Percentiles rank a stretch among this genome's conserved stretches.
These are phyloP conservation scores for Ochlodes sylvanus DNA, from an alignment of 2,888 invertebrate genomes.

Conservation along the genomic window DNA sequence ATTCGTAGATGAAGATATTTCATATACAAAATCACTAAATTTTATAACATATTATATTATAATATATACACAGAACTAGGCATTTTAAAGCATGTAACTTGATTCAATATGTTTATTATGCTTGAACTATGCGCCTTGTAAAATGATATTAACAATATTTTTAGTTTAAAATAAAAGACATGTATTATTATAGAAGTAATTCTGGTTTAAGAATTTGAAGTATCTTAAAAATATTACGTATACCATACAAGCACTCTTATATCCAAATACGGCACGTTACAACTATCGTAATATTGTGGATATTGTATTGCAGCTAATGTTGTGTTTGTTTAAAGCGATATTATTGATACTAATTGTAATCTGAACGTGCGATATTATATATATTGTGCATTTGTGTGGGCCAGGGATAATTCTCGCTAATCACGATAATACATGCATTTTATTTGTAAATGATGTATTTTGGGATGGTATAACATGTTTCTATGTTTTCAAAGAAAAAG, in stretches of 20 bases:
- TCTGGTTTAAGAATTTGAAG: conserved; percentile 4
- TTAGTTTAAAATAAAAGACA: conserved; percentile 4
- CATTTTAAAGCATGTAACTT: conserved; percentile 26
- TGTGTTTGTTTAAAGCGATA: not conserved
- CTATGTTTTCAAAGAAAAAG: too few species aligned
- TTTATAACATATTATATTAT: conserved; percentile 34
- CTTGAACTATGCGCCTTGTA: conserved; percentile 37
- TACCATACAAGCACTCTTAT: not conserved
- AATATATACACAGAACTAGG: conserved; percentile 32
- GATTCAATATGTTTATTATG: conserved; percentile 36
- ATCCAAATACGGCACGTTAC: not conserved
- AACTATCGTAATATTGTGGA: not conserved
- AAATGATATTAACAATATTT: not conserved
- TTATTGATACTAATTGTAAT: too few species aligned
- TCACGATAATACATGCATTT: too few species aligned
- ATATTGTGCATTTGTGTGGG: too few species aligned
- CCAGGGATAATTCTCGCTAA: too few species aligned
- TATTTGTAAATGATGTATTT: too few species aligned
- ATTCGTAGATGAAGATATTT: conserved; percentile 37
- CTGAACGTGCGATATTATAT: too few species aligned
- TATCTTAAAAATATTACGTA: not conserved
- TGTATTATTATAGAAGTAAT: not conserved
- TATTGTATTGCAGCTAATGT: conserved; percentile 3
- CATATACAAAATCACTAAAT: conserved; percentile 38
- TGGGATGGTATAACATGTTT: too few species aligned